These are phyloP conservation scores for Ceratina australensis DNA, from an alignment of 1,140 invertebrate genomes.

Conservation along the genomic window DNA sequence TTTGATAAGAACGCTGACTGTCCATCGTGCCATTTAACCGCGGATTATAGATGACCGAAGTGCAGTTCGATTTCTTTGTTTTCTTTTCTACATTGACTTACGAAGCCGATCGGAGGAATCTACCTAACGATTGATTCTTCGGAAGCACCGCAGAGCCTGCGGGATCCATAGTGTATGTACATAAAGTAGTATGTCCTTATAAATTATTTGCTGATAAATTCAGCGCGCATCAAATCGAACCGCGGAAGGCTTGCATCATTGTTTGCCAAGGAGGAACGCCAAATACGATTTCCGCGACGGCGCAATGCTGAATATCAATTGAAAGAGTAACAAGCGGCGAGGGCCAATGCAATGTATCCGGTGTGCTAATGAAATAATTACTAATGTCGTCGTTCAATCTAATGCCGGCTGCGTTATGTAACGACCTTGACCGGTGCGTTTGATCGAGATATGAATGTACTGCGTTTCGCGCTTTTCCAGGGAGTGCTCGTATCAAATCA, in stretches of 20 bases:
- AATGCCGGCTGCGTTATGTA: slow-evolving; percentile 45
- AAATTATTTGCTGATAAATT: background rate
- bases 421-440: slow-evolving; percentile 47
- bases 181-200: background rate
- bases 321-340: slow-evolving; percentile 64
- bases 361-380: slow-evolving; percentile 72
- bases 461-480: slow-evolving; percentile 3
- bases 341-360: slow-evolving; percentile 60
- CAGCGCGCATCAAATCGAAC: no score
- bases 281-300: slow-evolving; percentile 22
- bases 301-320: slow-evolving; percentile 62
- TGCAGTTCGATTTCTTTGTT: slow-evolving; percentile 23
- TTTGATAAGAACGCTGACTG: slow-evolving; percentile 19
- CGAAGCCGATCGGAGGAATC: background rate
- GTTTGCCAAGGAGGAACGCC: slow-evolving; percentile 31
- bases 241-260: background rate
- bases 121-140: slow-evolving; percentile 7
- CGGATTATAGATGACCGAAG: background rate
- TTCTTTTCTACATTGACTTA: background rate
- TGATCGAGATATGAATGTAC: slow-evolving; percentile 5
- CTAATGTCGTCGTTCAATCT: slow-evolving; percentile 53
- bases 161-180: slow-evolving; percentile 45
- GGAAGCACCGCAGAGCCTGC: slow-evolving; percentile 19
- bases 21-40: slow-evolving; percentile 26
- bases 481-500: background rate